phyloP scores from a whole-genome alignment of 2,888 invertebrate species.

The Mechanitis mazaeus region DNA sequence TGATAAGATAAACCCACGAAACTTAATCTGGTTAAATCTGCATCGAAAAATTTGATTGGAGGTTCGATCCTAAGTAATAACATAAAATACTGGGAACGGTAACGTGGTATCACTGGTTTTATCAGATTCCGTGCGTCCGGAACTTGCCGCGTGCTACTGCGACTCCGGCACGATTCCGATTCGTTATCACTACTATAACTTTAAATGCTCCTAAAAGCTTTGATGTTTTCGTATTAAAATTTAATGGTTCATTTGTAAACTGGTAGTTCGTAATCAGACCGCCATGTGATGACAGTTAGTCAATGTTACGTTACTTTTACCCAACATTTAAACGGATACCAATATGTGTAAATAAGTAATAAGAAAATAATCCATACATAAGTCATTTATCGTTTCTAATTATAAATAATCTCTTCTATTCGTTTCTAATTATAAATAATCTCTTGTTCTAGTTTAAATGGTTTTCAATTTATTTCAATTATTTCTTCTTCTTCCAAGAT shows the following conservation, averaged over 20 bases:
- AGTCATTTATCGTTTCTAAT: too few relatives aligned
- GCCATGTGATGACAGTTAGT: constrained; percentile 7
- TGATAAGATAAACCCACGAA: too few relatives aligned
- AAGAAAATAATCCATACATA: too few relatives aligned
- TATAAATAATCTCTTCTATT: too few relatives aligned
- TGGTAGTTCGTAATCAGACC: constrained; percentile 8
- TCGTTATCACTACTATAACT: constrained; percentile 54
- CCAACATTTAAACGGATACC: too few relatives aligned
- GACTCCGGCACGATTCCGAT: constrained; percentile 67
- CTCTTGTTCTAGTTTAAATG: too few relatives aligned
- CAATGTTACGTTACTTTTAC: background rate
- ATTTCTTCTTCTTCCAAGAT: too few relatives aligned
- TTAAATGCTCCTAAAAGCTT: constrained; percentile 35
- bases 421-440: too few relatives aligned
- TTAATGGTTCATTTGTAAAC: constrained; percentile 19
- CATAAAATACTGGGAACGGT: constrained; percentile 55
- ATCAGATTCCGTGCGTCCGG: constrained; percentile 63
- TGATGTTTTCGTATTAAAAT: constrained; percentile 30
- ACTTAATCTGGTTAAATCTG: too few relatives aligned
- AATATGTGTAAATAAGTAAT: too few relatives aligned
- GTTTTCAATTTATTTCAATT: too few relatives aligned
- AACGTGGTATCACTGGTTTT: constrained; percentile 40
- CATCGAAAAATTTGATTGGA: constrained; percentile 25
- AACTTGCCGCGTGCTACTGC: constrained; percentile 68
- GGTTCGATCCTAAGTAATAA: constrained; percentile 18